These are phyloP conservation scores for Rousettus leschenaultii DNA, from an alignment of 2,113 vertebrate genomes.

Conservation along the genomic window DNA sequence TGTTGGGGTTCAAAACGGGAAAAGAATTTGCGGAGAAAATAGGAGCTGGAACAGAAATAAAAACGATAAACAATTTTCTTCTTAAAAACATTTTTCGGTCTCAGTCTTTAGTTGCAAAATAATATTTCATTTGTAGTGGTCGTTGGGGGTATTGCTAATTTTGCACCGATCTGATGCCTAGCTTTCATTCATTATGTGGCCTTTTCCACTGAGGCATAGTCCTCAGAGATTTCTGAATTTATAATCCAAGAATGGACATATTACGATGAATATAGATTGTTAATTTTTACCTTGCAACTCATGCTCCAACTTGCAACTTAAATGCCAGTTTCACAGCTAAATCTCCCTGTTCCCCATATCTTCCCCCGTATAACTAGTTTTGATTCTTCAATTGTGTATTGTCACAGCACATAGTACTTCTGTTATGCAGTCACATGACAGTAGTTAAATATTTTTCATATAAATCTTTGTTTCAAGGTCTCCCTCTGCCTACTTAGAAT, in stretches of 20 bases:
- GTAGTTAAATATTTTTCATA: not conserved
- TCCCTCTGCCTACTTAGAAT: not conserved
- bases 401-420: not conserved
- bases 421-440: not conserved
- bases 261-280: not conserved
- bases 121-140: not conserved
- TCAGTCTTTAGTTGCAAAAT: not conserved
- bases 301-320: not conserved
- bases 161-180: not conserved
- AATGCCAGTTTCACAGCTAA: not conserved
- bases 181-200: not conserved
- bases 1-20: not conserved
- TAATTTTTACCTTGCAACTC: not conserved
- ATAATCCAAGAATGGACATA: not conserved
- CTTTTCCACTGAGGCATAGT: not conserved
- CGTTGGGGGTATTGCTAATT: not conserved
- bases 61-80: not conserved
- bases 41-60: not conserved
- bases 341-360: not conserved
- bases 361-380: not conserved
- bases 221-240: not conserved
- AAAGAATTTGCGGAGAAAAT: not conserved
- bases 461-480: not conserved
- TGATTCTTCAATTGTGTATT: not conserved
- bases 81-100: not conserved